Evolutionary conservation across 2,797 vertebrate genomes (phyloP).

Genomic region (Lagorchestes hirsutus): DNA sequence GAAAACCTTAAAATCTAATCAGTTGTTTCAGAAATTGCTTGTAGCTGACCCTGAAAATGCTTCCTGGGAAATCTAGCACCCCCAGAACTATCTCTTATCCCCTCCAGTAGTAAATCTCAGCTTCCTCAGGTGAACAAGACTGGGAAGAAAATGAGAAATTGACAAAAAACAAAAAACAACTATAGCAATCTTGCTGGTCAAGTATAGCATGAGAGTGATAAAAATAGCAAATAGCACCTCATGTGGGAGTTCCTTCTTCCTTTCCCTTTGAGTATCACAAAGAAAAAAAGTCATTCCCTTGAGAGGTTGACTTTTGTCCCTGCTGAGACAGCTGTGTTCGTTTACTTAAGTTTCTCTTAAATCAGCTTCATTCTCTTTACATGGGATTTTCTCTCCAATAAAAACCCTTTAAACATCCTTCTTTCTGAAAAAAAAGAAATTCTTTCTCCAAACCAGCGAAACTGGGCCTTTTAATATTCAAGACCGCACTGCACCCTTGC

Average conservation of each 20-base stretch:
- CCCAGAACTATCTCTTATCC: background rate
- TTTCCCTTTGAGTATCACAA: background rate
- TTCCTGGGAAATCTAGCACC: background rate
- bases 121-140: background rate
- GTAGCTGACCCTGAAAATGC: background rate
- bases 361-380: background rate
- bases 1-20: slow-evolving; percentile 12
- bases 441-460: background rate
- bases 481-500: background rate
- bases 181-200: background rate
- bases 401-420: background rate
- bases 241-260: background rate
- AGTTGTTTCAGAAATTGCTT: background rate
- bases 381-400: background rate
- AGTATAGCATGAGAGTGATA: background rate
- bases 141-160: background rate
- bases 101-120: background rate
- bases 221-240: background rate
- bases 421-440: background rate
- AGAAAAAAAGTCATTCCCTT: background rate
- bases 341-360: background rate
- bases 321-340: background rate
- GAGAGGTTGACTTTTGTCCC: background rate
- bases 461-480: background rate
- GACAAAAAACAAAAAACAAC: background rate